Evolutionary conservation across 2,888 invertebrate genomes (phyloP).

Genomic region (Tetranychus truncatus): DNA sequence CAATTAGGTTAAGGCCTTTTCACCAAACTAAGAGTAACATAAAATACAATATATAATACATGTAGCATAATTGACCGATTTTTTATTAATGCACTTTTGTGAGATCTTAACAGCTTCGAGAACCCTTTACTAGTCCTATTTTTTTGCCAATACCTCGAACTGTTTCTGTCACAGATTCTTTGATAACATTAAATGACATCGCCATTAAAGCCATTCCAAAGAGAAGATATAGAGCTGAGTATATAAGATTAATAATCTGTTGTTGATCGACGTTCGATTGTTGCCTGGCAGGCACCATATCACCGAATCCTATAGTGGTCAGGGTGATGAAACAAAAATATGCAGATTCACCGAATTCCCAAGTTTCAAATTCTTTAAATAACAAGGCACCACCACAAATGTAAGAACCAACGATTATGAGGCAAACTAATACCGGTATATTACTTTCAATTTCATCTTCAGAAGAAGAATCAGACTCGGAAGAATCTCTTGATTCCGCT

Average conservation of each 20-base stretch:
- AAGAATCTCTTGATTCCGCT: neutral
- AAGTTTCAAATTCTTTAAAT: slow-evolving; percentile 65
- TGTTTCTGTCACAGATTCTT: slow-evolving; percentile 74
- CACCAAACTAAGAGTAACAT: too few relatives aligned
- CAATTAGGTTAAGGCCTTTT: too few relatives aligned
- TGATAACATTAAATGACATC: slow-evolving; percentile 90
- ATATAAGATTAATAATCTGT: slow-evolving; percentile 49
- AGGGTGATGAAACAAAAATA: slow-evolving; percentile 86
- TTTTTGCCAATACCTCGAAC: slow-evolving; percentile 67
- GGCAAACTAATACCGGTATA: slow-evolving; percentile 49
- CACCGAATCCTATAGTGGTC: slow-evolving; percentile 80
- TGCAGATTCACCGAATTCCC: slow-evolving; percentile 68
- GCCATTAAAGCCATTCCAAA: slow-evolving; percentile 84
- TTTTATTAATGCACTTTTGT: too few relatives aligned
- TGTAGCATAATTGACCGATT: too few relatives aligned
- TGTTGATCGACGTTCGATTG: slow-evolving; percentile 39
- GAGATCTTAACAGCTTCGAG: neutral
- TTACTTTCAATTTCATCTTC: slow-evolving; percentile 20
- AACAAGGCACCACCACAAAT: slow-evolving; percentile 71
- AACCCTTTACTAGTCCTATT: slow-evolving; percentile 51
- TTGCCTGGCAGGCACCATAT: slow-evolving; percentile 55
- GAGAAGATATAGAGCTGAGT: slow-evolving; percentile 74
- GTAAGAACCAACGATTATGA: slow-evolving; percentile 68
- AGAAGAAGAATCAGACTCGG: neutral
- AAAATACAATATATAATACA: too few relatives aligned